Base-by-base conservation (phyloP, 2,797 vertebrate genomes). In the Babyrousa celebensis region DNA sequence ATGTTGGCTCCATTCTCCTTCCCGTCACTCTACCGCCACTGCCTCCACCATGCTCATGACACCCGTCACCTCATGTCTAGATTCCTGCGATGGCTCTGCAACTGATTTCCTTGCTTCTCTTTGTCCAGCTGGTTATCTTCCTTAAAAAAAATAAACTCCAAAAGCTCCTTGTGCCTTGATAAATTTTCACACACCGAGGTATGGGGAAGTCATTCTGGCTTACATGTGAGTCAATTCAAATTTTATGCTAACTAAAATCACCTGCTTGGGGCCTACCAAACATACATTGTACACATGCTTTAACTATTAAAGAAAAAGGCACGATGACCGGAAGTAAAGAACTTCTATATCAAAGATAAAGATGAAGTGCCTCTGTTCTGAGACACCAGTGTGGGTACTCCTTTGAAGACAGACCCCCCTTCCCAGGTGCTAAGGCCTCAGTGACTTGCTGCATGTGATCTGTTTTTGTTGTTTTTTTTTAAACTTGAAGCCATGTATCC, bases 101-200 rank as follows among this genome's bases (percentile, higher is more conserved):
- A 43, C 29, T 11, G 9, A n/a, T 32, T 72, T 91, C 70, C 32
- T 71, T 32, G n/a, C 11, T 86, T 96, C 23, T 54, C 27, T 91
- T 65, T 25, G 36, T 88, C 27, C 43, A 71, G 32, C 27, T 58
- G 62, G 29, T 72, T 36, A 68, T 18, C 63, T 68, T 92, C 67
- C 89, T 91, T 29, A 52, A 91, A 84, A 60, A 67, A 11, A 67
- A 32, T 12, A 92, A 72, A 71, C 23, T 60, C 60, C 80, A 86
- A 63, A 2, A 68, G 14, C 27, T 85, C 68, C 65, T 65, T 92
- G 36, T 77, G 71, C 40, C 77, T 87, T 43, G 23, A 23, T 62
- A 4, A 23, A 62, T 23, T 12, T 62, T 62, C 60, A 62, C 60
- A 62, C 23, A 62, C 10, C 23, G 60, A 62, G 60, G 60, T 62